phyloP scores from a whole-genome alignment of 2,797 vertebrate genomes.

The Hippocampus kuda region DNA sequence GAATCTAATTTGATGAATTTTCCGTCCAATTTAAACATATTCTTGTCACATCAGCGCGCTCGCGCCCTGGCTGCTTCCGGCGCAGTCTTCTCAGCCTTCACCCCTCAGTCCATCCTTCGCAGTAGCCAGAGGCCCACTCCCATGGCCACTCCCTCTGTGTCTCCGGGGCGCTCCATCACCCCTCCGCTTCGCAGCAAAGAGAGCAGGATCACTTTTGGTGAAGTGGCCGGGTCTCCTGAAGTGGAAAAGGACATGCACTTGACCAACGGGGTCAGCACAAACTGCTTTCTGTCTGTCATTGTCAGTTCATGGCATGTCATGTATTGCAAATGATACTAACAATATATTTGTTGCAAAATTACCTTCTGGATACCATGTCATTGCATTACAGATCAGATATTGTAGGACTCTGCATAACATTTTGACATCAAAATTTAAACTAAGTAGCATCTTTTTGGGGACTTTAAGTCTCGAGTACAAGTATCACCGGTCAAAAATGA shows the following conservation, averaged over 20 bases:
- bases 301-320: too few relatives aligned
- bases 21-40: background rate
- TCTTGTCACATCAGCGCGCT: conserved; percentile 68
- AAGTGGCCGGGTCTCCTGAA: conserved; percentile 56
- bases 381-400: too few relatives aligned
- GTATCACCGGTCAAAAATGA: too few relatives aligned
- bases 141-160: conserved; percentile 80
- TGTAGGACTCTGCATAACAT: too few relatives aligned
- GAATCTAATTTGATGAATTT: too few relatives aligned
- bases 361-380: background rate
- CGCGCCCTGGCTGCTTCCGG: conserved; percentile 76
- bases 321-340: background rate
- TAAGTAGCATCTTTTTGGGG: too few relatives aligned
- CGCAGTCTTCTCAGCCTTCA: conserved; percentile 76
- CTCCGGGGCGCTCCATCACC: conserved; percentile 79
- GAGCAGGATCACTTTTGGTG: conserved; percentile 82
- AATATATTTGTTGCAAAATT: too few relatives aligned
- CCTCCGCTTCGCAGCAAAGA: conserved; percentile 81
- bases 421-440: too few relatives aligned
- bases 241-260: conserved; percentile 59
- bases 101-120: conserved; percentile 88
- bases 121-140: conserved; percentile 84
- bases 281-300: background rate
- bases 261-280: conserved; percentile 68
- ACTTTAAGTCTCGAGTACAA: too few relatives aligned